phyloP scores from a whole-genome alignment of 2,888 invertebrate species.

The Dryomyza anilis region DNA sequence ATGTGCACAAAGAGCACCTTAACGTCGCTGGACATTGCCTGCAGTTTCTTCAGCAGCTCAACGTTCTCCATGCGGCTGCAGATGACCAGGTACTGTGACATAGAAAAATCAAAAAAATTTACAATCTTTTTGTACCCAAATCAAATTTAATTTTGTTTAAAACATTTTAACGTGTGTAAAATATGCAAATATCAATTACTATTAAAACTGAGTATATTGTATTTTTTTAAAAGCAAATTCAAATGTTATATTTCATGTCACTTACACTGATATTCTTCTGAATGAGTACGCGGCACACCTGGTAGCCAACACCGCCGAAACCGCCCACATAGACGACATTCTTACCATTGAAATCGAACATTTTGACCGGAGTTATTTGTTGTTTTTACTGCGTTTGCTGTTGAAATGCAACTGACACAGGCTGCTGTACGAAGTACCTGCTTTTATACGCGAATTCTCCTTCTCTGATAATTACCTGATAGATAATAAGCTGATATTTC shows the following conservation, averaged over 20 bases:
- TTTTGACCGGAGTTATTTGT: constrained; percentile 30
- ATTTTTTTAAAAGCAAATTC: too few relatives aligned
- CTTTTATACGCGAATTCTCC: constrained; percentile 22
- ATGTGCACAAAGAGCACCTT: constrained; percentile 51
- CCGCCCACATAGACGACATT: constrained; percentile 54
- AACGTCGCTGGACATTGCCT: constrained; percentile 43
- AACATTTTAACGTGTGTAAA: too few relatives aligned
- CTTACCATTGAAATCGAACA: constrained; percentile 53
- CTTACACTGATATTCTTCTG: constrained; percentile 48
- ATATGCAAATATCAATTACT: too few relatives aligned
- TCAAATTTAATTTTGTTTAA: too few relatives aligned
- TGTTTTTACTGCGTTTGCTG: neutral
- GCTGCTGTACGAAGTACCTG: neutral
- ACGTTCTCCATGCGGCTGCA: constrained; percentile 54
- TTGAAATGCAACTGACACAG: constrained; percentile 27
- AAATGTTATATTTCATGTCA: neutral
- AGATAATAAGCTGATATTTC: too few relatives aligned
- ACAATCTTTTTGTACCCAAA: neutral
- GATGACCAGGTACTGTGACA: constrained; percentile 45
- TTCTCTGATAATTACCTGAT: too few relatives aligned
- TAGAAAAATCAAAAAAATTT: neutral
- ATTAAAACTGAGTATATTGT: too few relatives aligned
- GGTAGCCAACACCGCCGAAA: constrained; percentile 52
- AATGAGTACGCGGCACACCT: constrained; percentile 50
- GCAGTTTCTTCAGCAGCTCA: constrained; percentile 52